A percentile compares a stretch with the other conserved stretches of the same genome.
Conservation (phyloP, 2,797 vertebrate genomes). For the Staurois parvus region DNA sequence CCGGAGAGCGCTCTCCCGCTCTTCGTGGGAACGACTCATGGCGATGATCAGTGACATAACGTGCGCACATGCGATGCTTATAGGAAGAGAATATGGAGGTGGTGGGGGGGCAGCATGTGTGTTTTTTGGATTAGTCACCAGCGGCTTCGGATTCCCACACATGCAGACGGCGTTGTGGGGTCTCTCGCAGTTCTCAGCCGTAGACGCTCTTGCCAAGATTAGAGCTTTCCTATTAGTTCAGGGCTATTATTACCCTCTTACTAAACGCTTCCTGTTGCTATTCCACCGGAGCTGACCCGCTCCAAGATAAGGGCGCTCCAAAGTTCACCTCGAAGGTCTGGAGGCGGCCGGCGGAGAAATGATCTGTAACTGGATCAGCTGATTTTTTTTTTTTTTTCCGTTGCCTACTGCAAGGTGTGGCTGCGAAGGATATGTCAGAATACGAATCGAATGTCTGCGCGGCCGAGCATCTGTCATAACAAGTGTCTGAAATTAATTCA, state of each 20-base stretch:
- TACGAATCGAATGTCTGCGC: conserved; percentile 33
- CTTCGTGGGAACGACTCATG: conserved; percentile 64
- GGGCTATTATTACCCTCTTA: conserved; percentile 67
- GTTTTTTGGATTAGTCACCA: conserved; percentile 65
- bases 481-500: conserved; percentile 51
- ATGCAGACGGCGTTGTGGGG: conserved; percentile 67
- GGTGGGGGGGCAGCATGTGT: conserved; percentile 44
- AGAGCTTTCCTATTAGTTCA: conserved; percentile 62
- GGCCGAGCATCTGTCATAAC: conserved; percentile 62
- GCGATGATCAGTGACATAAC: conserved; percentile 66
- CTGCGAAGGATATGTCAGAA: conserved; percentile 60
- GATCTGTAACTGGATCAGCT: conserved; percentile 50
- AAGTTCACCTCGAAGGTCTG: conserved; percentile 19
- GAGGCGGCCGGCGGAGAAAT: conserved; percentile 54
- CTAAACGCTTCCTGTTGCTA: conserved; percentile 63
- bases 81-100: conserved; percentile 54
- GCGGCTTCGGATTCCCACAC: conserved; percentile 70
- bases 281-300: conserved; percentile 61
- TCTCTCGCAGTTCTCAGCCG: conserved; percentile 52
- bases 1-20: neutral
- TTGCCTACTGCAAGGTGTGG: conserved; percentile 38
- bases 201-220: conserved; percentile 63
- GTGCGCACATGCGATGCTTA: conserved; percentile 60
- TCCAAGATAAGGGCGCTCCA: conserved; percentile 63
- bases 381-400: conserved; percentile 27